Evolutionary conservation across 2,797 vertebrate genomes (phyloP).

Genomic region (Acanthopagrus latus): DNA sequence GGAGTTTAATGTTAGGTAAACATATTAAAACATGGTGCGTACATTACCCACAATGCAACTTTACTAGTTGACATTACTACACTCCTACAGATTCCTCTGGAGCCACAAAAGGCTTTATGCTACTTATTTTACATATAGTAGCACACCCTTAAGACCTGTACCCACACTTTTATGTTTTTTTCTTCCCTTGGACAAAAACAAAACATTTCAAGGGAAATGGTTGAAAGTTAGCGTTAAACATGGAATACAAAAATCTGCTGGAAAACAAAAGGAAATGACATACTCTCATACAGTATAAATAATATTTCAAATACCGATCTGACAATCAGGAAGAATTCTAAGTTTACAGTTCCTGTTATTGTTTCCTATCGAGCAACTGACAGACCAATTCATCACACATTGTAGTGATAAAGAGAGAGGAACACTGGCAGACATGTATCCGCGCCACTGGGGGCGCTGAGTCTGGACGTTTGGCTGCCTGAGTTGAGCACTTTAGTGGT

Average conservation of each 20-base stretch:
- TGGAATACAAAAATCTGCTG: slow-evolving; percentile 27
- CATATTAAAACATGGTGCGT: too few species aligned
- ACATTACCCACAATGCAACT: too few species aligned
- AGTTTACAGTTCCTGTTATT: slow-evolving; percentile 89
- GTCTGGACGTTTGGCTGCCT: slow-evolving; percentile 70
- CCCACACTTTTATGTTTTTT: background rate
- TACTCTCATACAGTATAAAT: slow-evolving; percentile 71
- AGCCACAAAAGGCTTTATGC: too few species aligned
- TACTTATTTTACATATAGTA: too few species aligned
- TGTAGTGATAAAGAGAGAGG: slow-evolving; percentile 77
- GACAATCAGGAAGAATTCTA: slow-evolving; percentile 79
- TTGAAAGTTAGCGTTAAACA: slow-evolving; percentile 28
- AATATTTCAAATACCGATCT: slow-evolving; percentile 76
- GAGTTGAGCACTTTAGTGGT: slow-evolving; percentile 56
- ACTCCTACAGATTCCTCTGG: too few species aligned
- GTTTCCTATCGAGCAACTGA: slow-evolving; percentile 83
- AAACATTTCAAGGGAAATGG: slow-evolving; percentile 11
- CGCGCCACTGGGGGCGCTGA: slow-evolving; percentile 73
- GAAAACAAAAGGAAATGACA: slow-evolving; percentile 74
- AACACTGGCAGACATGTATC: slow-evolving; percentile 79
- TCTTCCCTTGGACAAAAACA: too few species aligned
- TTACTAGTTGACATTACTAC: too few species aligned
- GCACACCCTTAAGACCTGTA: too few species aligned
- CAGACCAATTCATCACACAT: slow-evolving; percentile 81
- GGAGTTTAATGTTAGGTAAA: too few species aligned